Conservation (phyloP, 1,140 invertebrate genomes). For the Lasaia peninsularis region DNA sequence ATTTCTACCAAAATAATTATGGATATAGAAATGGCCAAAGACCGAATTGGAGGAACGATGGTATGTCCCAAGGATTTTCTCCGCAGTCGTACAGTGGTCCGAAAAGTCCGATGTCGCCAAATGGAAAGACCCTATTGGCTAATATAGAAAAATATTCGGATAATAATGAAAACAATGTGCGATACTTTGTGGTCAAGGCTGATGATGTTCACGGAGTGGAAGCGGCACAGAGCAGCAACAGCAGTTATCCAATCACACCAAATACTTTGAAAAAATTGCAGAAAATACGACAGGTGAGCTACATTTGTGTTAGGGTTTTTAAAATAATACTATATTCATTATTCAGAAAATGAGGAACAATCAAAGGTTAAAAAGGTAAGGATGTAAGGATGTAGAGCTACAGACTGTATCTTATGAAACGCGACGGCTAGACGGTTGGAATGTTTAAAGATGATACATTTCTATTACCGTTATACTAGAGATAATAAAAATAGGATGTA, state of each 20-base stretch:
- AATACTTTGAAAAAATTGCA: conserved; percentile 71
- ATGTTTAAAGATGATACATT: too few relatives aligned
- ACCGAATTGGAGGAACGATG: conserved; percentile 38
- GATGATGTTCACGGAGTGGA: conserved; percentile 60
- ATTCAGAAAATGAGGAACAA: background rate
- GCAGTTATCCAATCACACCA: conserved; percentile 61
- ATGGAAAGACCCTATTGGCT: conserved; percentile 54
- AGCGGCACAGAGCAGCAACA: conserved; percentile 44
- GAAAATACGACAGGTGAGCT: conserved; percentile 60
- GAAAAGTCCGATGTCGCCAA: conserved; percentile 55
- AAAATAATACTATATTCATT: too few relatives aligned
- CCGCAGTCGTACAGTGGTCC: conserved; percentile 43
- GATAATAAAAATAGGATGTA: too few relatives aligned
- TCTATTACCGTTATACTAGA: too few relatives aligned
- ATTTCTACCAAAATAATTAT: conserved; percentile 43
- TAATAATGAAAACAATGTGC: conserved; percentile 35
- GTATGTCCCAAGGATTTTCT: conserved; percentile 41
- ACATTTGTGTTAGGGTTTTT: too few relatives aligned
- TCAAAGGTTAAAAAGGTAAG: too few relatives aligned
- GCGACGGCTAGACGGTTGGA: too few relatives aligned
- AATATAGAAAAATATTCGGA: conserved; percentile 65
- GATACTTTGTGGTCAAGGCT: conserved; percentile 66
- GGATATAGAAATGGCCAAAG: conserved; percentile 44
- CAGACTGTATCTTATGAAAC: too few relatives aligned
- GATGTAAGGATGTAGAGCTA: too few relatives aligned